phyloP scores from a whole-genome alignment of 2,888 invertebrate species.

The Brachypalpus laphriformis region DNA sequence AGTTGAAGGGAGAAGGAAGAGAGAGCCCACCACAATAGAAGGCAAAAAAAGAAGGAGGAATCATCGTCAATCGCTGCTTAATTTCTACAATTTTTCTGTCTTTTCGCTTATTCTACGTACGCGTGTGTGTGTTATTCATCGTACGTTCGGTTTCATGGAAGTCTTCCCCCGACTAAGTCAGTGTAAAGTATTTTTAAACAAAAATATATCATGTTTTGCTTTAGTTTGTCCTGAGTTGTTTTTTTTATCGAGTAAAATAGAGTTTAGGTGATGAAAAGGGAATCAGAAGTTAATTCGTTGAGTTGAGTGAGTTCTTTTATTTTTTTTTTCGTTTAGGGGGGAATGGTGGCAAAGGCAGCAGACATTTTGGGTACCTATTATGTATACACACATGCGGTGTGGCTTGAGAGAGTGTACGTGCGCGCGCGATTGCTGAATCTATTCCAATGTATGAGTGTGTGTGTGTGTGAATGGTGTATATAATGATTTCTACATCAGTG shows the following conservation, averaged over 20 bases:
- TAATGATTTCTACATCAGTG: constrained; percentile 35
- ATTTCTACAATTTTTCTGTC: constrained; percentile 18
- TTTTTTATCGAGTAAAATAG: background rate
- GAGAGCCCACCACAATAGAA: constrained; percentile 37
- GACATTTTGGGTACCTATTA: constrained; percentile 70
- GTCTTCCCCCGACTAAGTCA: constrained; percentile 70
- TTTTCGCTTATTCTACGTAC: constrained; percentile 26
- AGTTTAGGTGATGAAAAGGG: constrained; percentile 46
- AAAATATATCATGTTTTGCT: constrained; percentile 1
- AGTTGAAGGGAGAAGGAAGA: constrained; percentile 53
- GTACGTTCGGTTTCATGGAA: constrained; percentile 71
- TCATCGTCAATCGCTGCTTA: constrained; percentile 34
- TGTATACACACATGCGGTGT: constrained; percentile 35
- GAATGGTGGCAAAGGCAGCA: constrained; percentile 58
- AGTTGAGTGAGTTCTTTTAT: background rate
- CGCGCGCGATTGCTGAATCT: constrained; percentile 71
- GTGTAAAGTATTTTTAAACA: constrained; percentile 65
- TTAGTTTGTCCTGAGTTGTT: background rate
- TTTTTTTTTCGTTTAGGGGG: constrained; percentile 24
- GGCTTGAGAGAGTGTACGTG: constrained; percentile 56
- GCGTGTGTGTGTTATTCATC: constrained; percentile 39
- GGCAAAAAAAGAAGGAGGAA: constrained; percentile 25
- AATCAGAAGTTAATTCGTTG: background rate
- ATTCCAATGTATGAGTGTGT: background rate
- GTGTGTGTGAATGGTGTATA: constrained; percentile 28